These are phyloP conservation scores for Muraenolepis orangiensis DNA, from an alignment of 2,797 vertebrate species.

Conservation along the genomic window DNA sequence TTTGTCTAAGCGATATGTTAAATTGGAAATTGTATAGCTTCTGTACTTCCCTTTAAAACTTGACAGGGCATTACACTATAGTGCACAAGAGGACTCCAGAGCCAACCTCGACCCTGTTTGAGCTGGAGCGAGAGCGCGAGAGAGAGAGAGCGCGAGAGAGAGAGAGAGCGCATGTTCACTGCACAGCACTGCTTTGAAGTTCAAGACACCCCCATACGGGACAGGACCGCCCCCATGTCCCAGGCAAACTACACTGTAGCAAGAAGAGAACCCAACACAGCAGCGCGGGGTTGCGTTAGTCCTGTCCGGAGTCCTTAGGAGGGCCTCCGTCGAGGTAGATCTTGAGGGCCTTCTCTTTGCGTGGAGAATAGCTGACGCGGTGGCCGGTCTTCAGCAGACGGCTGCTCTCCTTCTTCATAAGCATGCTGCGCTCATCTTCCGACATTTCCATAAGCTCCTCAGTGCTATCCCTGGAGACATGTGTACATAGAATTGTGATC, in stretches of 20 bases:
- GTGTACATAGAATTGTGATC: neutral
- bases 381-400: conserved; percentile 97
- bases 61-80: conserved; percentile 98
- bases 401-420: conserved; percentile 99
- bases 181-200: conserved; percentile 80
- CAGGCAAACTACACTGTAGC: conserved; percentile 76
- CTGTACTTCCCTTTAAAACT: conserved; percentile 95
- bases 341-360: conserved; percentile 99
- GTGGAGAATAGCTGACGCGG: conserved; percentile 95
- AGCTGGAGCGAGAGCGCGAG: conserved; percentile 72
- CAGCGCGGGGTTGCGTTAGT: conserved; percentile 67
- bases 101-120: conserved; percentile 72
- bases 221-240: conserved; percentile 53
- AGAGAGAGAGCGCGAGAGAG: conserved; percentile 53
- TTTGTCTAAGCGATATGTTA: conserved; percentile 75
- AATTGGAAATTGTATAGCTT: conserved; percentile 74
- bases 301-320: conserved; percentile 90
- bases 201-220: conserved; percentile 64
- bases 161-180: conserved; percentile 62
- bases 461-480: conserved; percentile 82
- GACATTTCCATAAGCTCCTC: conserved; percentile 92
- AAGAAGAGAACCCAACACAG: conserved; percentile 62
- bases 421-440: conserved; percentile 93
- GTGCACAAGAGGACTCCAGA: conserved; percentile 91
- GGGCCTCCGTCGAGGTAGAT: conserved; percentile 97